These are phyloP conservation scores for Turritopsis dohrnii DNA, from an alignment of 30 jellyfish, hydroid and myxozoan species.

Conservation along the genomic window DNA sequence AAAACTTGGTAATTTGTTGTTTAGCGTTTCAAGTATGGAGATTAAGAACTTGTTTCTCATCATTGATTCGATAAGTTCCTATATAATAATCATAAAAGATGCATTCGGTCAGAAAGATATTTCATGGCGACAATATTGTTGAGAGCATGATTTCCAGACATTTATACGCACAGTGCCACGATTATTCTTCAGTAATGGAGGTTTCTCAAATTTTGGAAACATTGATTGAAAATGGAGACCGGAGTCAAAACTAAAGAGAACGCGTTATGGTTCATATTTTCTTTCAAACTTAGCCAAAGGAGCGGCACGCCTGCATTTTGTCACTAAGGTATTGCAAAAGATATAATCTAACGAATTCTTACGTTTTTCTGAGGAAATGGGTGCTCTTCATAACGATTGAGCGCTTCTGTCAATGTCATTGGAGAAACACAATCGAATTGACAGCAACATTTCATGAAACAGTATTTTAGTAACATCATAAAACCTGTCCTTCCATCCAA, in stretches of 20 bases:
- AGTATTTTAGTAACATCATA: neutral
- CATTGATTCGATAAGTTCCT: slow-evolving; percentile 9
- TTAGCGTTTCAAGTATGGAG: slow-evolving; percentile 24
- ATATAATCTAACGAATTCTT: neutral
- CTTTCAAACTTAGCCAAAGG: neutral
- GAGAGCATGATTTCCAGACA: too few species aligned
- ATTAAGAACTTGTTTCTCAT: slow-evolving; percentile 19
- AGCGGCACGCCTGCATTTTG: neutral
- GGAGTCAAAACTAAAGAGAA: too few species aligned
- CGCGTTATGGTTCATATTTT: too few species aligned
- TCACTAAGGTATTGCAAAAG: neutral
- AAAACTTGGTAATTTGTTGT: slow-evolving; percentile 41
- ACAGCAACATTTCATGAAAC: slow-evolving; percentile 18
- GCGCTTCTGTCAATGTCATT: slow-evolving; percentile 34
- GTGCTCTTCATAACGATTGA: slow-evolving; percentile 36
- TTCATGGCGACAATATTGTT: neutral
- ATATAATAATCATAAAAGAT: neutral
- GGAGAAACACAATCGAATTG: slow-evolving; percentile 27
- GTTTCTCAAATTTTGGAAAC: too few species aligned
- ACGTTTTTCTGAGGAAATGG: slow-evolving; percentile 7
- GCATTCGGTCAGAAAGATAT: neutral
- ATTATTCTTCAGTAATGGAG: too few species aligned
- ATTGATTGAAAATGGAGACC: too few species aligned
- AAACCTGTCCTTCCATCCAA: neutral
- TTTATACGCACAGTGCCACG: too few species aligned